These are phyloP conservation scores for Cuculus canorus DNA, from an alignment of 2,797 vertebrate species.

Conservation along the genomic window DNA sequence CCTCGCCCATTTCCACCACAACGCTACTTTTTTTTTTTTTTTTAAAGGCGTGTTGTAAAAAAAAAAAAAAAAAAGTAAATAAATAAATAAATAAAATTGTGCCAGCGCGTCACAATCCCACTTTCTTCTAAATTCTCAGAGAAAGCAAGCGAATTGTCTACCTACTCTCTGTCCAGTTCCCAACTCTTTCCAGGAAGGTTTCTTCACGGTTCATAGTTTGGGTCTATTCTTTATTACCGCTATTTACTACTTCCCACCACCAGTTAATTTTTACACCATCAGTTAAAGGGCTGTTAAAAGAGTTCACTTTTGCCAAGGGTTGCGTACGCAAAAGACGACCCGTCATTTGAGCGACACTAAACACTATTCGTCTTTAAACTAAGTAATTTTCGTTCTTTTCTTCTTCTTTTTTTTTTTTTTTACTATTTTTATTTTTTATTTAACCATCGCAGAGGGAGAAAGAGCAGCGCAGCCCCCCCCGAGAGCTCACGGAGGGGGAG, in stretches of 20 bases:
- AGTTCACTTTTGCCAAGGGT: background rate
- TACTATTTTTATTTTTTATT: too few species aligned
- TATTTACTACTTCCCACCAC: background rate
- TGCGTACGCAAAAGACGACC: background rate
- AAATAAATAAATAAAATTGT: background rate
- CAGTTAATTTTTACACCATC: background rate
- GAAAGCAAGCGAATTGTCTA: background rate
- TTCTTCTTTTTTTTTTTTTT: too few species aligned
- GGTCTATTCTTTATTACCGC: background rate
- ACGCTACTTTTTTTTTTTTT: background rate
- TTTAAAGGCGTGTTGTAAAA: background rate
- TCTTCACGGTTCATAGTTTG: background rate
- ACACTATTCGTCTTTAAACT: background rate
- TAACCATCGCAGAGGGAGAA: background rate
- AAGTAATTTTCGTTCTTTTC: background rate
- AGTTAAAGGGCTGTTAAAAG: background rate
- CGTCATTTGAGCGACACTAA: background rate
- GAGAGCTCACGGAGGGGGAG: background rate
- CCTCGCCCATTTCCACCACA: background rate
- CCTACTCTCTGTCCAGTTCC: background rate
- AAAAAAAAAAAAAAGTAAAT: background rate
- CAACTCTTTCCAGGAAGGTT: background rate
- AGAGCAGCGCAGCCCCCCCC: background rate
- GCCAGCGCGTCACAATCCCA: background rate
- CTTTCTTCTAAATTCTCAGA: background rate